Conservation (phyloP, 2,797 vertebrate species). For the Scomberomorus guttatus region DNA sequence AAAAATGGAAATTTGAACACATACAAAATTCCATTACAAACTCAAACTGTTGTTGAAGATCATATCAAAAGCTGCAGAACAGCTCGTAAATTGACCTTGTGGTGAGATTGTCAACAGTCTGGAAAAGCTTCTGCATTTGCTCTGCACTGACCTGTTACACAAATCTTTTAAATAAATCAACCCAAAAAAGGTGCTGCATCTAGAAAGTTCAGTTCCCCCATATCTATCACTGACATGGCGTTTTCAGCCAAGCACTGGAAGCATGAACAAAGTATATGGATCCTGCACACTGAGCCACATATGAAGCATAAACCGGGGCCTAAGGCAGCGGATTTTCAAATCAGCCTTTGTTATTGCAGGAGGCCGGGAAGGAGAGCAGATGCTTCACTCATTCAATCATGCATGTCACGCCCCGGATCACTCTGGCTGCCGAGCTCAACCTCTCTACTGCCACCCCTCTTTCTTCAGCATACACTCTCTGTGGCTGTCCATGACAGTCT, state of each 20-base stretch:
- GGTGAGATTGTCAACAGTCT: background rate
- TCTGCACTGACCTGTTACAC: background rate
- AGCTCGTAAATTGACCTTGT: conserved; percentile 27
- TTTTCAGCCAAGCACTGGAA: conserved; percentile 25
- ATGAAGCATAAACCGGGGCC: conserved; percentile 54
- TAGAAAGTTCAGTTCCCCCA: conserved; percentile 13
- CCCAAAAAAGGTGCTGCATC: conserved; percentile 8
- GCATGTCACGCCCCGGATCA: conserved; percentile 54
- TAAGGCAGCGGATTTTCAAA: conserved; percentile 65
- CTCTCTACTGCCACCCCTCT: conserved; percentile 35
- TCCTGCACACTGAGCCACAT: conserved; percentile 32
- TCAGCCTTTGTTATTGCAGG: conserved; percentile 77
- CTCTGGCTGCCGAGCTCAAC: conserved; percentile 46
- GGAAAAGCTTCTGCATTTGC: conserved; percentile 16
- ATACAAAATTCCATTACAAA: background rate
- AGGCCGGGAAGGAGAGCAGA: conserved; percentile 72
- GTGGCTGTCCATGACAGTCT: background rate
- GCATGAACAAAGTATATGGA: conserved; percentile 16
- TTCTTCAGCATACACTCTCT: conserved; percentile 11
- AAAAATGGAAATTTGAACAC: background rate
- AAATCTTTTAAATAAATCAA: conserved; percentile 38
- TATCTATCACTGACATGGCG: conserved; percentile 32
- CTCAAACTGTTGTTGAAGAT: background rate
- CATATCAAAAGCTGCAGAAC: conserved; percentile 10
- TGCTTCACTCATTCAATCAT: conserved; percentile 77